These are phyloP conservation scores for Betta splendens DNA, from an alignment of 2,797 vertebrate species.

Conservation along the genomic window DNA sequence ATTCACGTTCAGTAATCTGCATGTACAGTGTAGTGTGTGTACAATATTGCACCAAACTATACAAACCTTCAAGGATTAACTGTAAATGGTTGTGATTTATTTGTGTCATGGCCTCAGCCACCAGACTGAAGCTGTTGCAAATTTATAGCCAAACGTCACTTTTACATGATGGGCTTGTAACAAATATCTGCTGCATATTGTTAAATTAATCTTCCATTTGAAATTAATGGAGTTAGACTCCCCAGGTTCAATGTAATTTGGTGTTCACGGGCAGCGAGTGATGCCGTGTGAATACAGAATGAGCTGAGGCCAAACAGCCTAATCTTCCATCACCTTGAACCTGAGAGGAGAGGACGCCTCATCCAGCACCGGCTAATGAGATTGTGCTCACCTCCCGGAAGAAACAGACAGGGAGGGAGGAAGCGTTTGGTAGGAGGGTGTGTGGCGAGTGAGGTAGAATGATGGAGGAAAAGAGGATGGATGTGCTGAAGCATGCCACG, in stretches of 20 bases:
- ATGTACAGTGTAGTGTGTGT: neutral
- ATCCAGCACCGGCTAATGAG: constrained; percentile 97
- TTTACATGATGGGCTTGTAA: constrained; percentile 99
- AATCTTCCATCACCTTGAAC: constrained; percentile 99
- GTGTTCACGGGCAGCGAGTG: constrained; percentile 92
- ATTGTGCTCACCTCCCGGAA: constrained; percentile 91
- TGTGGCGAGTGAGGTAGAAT: constrained; percentile 48
- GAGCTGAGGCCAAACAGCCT: constrained; percentile 94
- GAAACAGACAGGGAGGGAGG: constrained; percentile 75
- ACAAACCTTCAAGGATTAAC: constrained; percentile 91
- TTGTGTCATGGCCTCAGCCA: constrained; percentile 79
- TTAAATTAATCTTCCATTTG: constrained; percentile 99
- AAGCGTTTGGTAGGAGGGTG: constrained; percentile 33
- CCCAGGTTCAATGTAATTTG: constrained; percentile 99
- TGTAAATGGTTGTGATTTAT: constrained; percentile 95
- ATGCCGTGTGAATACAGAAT: constrained; percentile 92
- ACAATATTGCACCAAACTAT: constrained; percentile 70
- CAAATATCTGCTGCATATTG: constrained; percentile 99
- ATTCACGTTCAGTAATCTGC: too few species aligned
- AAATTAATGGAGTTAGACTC: constrained; percentile 99
- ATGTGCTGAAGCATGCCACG: constrained; percentile 49
- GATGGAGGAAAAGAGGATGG: constrained; percentile 63
- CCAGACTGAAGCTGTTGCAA: constrained; percentile 87
- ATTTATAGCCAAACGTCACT: constrained; percentile 98
- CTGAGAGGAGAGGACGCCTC: constrained; percentile 93